Conservation (phyloP, 2,797 vertebrate genomes). For the Bucorvus abyssinicus region DNA sequence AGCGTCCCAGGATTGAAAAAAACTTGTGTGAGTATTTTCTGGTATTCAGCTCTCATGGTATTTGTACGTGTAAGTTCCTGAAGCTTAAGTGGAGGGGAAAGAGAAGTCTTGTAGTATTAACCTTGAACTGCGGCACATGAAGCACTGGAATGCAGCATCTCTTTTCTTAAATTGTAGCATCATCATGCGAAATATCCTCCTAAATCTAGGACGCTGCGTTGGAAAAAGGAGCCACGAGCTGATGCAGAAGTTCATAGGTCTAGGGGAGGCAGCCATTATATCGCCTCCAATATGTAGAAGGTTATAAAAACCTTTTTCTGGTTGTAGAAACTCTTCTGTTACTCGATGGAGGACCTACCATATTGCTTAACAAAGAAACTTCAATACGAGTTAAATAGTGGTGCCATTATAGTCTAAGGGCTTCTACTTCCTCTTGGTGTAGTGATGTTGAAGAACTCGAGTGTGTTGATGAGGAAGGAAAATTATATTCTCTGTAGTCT, state of each 20-base stretch:
- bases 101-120: background rate
- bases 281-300: background rate
- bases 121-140: background rate
- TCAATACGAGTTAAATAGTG: background rate
- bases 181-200: background rate
- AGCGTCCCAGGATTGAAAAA: slow-evolving; percentile 83
- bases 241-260: background rate
- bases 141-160: background rate
- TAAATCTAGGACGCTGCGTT: background rate
- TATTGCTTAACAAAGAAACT: background rate
- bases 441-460: background rate
- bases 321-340: background rate
- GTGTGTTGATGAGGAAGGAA: background rate
- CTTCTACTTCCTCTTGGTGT: background rate
- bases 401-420: background rate
- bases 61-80: background rate
- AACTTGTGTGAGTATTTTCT: slow-evolving; percentile 75
- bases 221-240: background rate
- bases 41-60: background rate
- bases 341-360: background rate
- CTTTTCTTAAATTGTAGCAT: background rate
- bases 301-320: background rate
- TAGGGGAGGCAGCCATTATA: background rate
- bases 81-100: background rate
- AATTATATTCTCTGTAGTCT: background rate